These are phyloP conservation scores for Bembecia ichneumoniformis DNA, from an alignment of 2,888 invertebrate genomes.

Conservation along the genomic window DNA sequence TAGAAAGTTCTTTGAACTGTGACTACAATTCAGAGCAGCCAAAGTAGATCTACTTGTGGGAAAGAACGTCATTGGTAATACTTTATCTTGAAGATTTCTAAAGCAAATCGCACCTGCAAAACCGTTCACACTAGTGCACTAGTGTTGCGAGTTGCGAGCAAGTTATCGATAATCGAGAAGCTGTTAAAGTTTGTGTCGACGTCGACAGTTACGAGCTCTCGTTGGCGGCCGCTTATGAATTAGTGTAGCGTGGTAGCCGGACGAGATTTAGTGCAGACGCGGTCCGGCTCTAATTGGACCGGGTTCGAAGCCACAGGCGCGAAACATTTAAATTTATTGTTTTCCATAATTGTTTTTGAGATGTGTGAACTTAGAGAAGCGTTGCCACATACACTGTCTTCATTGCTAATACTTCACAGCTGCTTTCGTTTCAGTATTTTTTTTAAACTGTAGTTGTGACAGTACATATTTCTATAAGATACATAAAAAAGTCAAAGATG, in stretches of 20 bases:
- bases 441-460: too few relatives aligned
- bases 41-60: neutral
- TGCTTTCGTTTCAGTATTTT: neutral
- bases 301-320: slow-evolving; percentile 60
- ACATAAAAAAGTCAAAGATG: too few relatives aligned
- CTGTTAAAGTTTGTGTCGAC: slow-evolving; percentile 51
- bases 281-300: slow-evolving; percentile 62
- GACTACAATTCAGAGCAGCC: neutral
- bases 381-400: slow-evolving; percentile 37
- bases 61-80: neutral
- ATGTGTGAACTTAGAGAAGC: slow-evolving; percentile 35
- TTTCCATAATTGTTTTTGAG: slow-evolving; percentile 65
- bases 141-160: slow-evolving; percentile 25
- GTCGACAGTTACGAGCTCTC: slow-evolving; percentile 50
- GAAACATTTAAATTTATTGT: slow-evolving; percentile 62
- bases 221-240: slow-evolving; percentile 60
- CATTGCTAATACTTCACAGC: slow-evolving; percentile 27
- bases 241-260: slow-evolving; percentile 68
- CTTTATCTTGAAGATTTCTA: neutral
- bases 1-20: neutral
- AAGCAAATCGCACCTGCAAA: neutral
- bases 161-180: slow-evolving; percentile 50
- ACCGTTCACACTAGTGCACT: slow-evolving; percentile 7
- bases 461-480: too few relatives aligned
- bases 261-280: slow-evolving; percentile 63